Evolutionary conservation across 1,140 invertebrate species (phyloP), one percentile per base, ranked within the genome.

Genomic region (Calosoma granatense): DNA sequence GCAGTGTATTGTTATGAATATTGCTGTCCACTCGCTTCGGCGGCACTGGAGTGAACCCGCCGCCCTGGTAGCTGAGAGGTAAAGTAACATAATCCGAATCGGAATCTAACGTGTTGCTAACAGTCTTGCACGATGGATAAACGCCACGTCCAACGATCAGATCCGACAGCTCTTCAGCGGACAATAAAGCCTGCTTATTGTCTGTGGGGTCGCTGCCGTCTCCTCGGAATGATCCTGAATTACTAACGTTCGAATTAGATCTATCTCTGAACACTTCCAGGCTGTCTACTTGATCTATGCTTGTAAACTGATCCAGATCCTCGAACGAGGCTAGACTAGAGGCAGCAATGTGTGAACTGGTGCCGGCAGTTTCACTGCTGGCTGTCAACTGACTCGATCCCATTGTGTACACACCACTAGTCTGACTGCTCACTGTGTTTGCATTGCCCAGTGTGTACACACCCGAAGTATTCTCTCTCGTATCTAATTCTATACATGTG

Each of bases 51-150:
- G 82, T 80, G 65, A 80, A 81, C 63, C 78, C 77, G 59, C 74
- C 73, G 21, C 74, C 76, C 59, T 76, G 70, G 67, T 76, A 79
- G 1, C 83, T 81, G 9, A 86, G 80, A 9, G 88, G 87, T 65
- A 92, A 74, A 17, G 87, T 88, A 0, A 92, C 89, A 66, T 93
- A 93, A 68, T 93, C 90, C 14, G 88, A 90, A 63, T 92, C 88
- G 1, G 89, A 91, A 66, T 92, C 88, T 65, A 92, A 79, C 0
- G 86, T 90, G 47, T 83, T 82, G 63, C 87, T 88, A 20, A 91
- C 86, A 0, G 86, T 89, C 61, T 89, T 87, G 23, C 83, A 77
- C 36, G 81, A 85, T 2, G 88, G 89, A 74, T 90, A 90, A 12
- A 79, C 76, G 11, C 80, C 80, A 15, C 85, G 74, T 0, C 87